phyloP scores from a whole-genome alignment of 2,888 invertebrate genomes.

The Amaurobius ferox region DNA sequence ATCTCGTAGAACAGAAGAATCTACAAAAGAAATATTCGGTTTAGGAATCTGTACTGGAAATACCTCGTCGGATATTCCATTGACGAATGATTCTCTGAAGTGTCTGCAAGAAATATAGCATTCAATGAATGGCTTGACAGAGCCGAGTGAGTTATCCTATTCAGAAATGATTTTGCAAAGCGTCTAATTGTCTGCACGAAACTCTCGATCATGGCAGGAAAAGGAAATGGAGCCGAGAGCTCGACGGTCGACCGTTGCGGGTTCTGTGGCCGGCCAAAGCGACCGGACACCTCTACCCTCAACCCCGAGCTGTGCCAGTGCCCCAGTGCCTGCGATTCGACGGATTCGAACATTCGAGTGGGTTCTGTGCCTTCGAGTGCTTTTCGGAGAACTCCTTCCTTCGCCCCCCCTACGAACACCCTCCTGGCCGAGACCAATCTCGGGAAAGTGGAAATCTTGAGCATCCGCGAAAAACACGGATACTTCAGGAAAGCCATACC shows the following conservation, averaged over 20 bases:
- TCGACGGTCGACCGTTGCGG: conserved; percentile 32
- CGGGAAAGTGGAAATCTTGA: conserved; percentile 52
- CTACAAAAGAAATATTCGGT: too few species aligned
- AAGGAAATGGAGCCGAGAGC: conserved; percentile 41
- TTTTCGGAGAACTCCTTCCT: conserved; percentile 42
- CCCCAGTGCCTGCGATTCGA: conserved; percentile 55
- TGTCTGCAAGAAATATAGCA: too few species aligned
- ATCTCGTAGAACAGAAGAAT: too few species aligned
- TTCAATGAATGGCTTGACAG: too few species aligned
- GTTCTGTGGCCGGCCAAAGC: conserved; percentile 30
- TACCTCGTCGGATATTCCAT: too few species aligned
- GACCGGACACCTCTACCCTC: conserved; percentile 25
- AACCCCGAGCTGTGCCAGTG: conserved; percentile 33
- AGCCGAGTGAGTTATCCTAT: too few species aligned
- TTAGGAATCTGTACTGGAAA: too few species aligned
- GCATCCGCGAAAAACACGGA: conserved; percentile 72
- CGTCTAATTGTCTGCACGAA: too few species aligned
- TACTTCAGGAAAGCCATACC: conserved; percentile 78
- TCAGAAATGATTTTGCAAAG: too few species aligned
- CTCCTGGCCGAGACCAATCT: background rate
- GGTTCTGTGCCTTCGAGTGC: conserved; percentile 60
- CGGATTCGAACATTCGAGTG: conserved; percentile 44
- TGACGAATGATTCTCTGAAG: too few species aligned
- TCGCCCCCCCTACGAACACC: background rate
- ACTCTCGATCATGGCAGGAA: too few species aligned